phyloP scores from a whole-genome alignment of 2,888 invertebrate genomes.

The Cylindroiulus punctatus region DNA sequence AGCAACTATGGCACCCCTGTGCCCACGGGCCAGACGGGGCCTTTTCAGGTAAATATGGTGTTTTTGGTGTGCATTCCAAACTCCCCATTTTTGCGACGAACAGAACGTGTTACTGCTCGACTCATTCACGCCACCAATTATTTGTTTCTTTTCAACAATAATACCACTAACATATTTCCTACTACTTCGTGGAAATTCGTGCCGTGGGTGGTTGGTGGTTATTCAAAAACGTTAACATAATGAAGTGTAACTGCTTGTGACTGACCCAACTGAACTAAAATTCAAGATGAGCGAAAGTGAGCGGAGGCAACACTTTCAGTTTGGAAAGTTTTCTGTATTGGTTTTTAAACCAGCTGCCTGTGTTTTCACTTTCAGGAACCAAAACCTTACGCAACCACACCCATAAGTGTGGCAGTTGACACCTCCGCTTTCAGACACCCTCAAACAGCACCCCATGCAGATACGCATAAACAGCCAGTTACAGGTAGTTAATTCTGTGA shows the following conservation, averaged over 20 bases:
- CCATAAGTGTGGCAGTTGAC: constrained; percentile 53
- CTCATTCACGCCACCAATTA: not conserved
- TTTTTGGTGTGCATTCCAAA: constrained; percentile 12
- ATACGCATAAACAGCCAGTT: constrained; percentile 57
- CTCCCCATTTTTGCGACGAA: not conserved
- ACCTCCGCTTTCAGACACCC: constrained; percentile 51
- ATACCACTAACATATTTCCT: not conserved
- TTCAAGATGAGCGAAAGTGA: constrained; percentile 39
- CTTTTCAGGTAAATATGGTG: constrained; percentile 53
- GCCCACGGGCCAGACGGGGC: constrained; percentile 7
- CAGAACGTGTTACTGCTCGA: not conserved
- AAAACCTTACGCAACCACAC: constrained; percentile 52
- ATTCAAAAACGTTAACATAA: constrained; percentile 4
- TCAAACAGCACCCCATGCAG: constrained; percentile 54
- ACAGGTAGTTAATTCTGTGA: constrained; percentile 56
- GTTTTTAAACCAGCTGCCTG: constrained; percentile 41
- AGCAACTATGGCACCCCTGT: constrained; percentile 34
- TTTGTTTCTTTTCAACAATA: not conserved
- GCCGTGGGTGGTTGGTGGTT: constrained; percentile 33
- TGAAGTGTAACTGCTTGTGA: constrained; percentile 48
- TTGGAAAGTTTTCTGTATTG: constrained; percentile 42
- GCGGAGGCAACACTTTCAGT: constrained; percentile 1
- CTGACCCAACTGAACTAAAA: constrained; percentile 19
- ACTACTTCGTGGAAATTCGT: constrained; percentile 13
- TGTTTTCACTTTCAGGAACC: constrained; percentile 48